A percentile compares a stretch with the other conserved stretches of the same genome.
Conservation (phyloP, 2,113 vertebrate species). For the Bothrops jararaca region DNA sequence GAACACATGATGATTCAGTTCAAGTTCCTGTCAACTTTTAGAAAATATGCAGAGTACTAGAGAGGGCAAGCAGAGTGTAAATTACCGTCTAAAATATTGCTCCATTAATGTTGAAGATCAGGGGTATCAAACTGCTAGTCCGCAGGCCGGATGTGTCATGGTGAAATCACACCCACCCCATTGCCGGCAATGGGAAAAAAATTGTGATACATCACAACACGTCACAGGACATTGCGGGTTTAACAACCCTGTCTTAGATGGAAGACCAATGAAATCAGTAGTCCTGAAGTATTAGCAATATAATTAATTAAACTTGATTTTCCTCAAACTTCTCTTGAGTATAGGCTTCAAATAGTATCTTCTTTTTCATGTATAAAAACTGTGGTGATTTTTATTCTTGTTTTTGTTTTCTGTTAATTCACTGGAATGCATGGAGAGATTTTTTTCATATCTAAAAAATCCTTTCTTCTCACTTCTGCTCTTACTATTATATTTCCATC, state of each 20-base stretch:
- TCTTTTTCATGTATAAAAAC: neutral
- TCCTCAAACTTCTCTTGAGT: neutral
- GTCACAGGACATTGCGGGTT: no score
- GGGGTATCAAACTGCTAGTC: no score
- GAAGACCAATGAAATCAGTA: conserved; percentile 18
- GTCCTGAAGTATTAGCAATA: neutral
- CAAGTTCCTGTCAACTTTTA: neutral
- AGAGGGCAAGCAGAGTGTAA: neutral
- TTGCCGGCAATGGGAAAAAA: no score
- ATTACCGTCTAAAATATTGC: neutral
- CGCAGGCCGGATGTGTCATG: no score
- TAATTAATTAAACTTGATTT: conserved; percentile 30
- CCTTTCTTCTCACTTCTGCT: rapidly evolving
- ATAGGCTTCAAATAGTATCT: neutral
- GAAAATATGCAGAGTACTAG: neutral
- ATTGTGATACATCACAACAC: no score
- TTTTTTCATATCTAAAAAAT: neutral
- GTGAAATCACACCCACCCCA: rapidly evolving
- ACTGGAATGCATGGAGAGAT: neutral
- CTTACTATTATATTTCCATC: neutral
- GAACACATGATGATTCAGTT: neutral
- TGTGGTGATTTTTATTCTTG: neutral
- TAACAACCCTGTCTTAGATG: neutral
- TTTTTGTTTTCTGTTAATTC: neutral
- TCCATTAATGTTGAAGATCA: neutral